phyloP scores from a whole-genome alignment of 1,140 invertebrate genomes.

The Drosophila nannoptera region DNA sequence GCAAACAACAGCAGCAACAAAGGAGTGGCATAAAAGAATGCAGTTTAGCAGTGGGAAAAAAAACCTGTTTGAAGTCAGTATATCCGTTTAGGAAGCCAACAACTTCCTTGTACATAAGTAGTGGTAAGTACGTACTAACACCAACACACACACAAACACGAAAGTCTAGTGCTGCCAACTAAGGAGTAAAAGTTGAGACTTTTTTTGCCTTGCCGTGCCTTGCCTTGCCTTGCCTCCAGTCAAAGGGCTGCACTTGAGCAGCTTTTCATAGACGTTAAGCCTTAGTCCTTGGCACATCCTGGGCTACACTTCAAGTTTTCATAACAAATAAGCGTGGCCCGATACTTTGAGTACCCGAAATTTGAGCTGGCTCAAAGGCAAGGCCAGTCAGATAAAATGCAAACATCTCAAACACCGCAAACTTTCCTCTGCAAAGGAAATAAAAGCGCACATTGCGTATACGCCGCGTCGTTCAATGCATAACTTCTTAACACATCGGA shows the following conservation, averaged over 20 bases:
- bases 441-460: conserved; percentile 26
- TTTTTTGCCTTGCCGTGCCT: conserved; percentile 36
- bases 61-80: conserved; percentile 67
- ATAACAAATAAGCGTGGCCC: conserved; percentile 69
- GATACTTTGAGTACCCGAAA: conserved; percentile 66
- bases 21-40: conserved; percentile 51
- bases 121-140: conserved; percentile 48
- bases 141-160: conserved; percentile 14
- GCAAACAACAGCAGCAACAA: conserved; percentile 46
- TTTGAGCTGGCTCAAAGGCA: conserved; percentile 61
- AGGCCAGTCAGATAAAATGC: conserved; percentile 61
- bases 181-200: conserved; percentile 13
- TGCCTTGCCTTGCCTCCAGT: conserved; percentile 35
- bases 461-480: conserved; percentile 58
- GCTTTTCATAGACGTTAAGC: conserved; percentile 62
- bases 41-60: conserved; percentile 22
- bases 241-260: conserved; percentile 52
- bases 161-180: conserved; percentile 37
- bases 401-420: conserved; percentile 52
- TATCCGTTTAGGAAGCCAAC: conserved; percentile 77
- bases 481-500: conserved; percentile 60
- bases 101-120: conserved; percentile 66
- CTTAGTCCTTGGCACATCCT: conserved; percentile 11
- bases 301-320: conserved; percentile 52
- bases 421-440: conserved; percentile 26